Conservation (phyloP, 2,888 invertebrate genomes). For the Hipparchia semele region DNA sequence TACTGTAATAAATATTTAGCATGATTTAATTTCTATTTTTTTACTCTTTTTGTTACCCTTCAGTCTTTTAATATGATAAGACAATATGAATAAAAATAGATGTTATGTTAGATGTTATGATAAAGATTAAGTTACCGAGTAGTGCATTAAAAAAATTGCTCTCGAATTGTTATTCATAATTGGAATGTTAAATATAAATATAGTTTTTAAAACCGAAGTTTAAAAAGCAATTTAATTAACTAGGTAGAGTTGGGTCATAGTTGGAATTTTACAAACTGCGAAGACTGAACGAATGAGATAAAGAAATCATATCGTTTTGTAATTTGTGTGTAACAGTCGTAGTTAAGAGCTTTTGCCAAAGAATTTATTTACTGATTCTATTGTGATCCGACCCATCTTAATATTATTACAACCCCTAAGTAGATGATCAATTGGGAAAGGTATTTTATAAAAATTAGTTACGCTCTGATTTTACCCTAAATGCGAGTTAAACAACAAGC, state of each 20-base stretch:
- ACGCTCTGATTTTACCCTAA: neutral
- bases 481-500: neutral
- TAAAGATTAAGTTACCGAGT: constrained; percentile 43
- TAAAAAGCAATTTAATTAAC: constrained; percentile 71
- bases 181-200: constrained; percentile 64
- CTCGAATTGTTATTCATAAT: constrained; percentile 61
- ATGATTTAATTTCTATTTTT: constrained; percentile 37
- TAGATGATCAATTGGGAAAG: neutral
- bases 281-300: constrained; percentile 81
- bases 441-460: neutral
- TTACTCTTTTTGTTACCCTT: constrained; percentile 29
- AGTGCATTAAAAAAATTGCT: constrained; percentile 60
- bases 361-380: constrained; percentile 37
- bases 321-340: constrained; percentile 72
- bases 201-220: constrained; percentile 60
- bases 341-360: constrained; percentile 64
- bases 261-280: constrained; percentile 77
- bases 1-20: constrained; percentile 35
- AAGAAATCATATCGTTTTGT: constrained; percentile 82
- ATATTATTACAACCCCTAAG: neutral
- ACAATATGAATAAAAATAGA: constrained; percentile 36
- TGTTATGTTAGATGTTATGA: constrained; percentile 28
- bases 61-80: constrained; percentile 33
- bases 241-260: constrained; percentile 71
- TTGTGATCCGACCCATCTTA: constrained; percentile 34